Evolutionary conservation across 2,797 vertebrate species (phyloP).

Genomic region (Podarcis siculus): DNA sequence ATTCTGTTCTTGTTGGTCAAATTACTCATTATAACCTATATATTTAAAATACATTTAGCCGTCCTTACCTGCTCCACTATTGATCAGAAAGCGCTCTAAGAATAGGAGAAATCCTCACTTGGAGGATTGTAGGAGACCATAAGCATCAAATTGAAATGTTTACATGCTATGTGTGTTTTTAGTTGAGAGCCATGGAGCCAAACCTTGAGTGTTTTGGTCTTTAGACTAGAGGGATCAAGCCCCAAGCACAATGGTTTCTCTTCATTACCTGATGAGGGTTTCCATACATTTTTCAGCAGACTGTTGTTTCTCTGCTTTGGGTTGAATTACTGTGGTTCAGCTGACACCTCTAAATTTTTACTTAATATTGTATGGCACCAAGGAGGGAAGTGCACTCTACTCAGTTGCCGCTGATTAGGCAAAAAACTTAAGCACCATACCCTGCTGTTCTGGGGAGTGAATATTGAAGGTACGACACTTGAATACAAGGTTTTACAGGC

Average conservation of each 20-base stretch:
- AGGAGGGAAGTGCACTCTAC: background rate
- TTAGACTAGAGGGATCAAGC: background rate
- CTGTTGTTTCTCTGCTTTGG: background rate
- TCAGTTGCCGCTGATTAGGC: background rate
- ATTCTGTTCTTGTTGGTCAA: slow-evolving; percentile 35
- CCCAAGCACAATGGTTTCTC: background rate
- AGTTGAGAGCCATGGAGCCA: too few relatives aligned
- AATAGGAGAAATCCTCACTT: too few relatives aligned
- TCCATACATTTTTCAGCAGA: background rate
- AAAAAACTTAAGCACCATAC: background rate
- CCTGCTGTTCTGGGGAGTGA: background rate
- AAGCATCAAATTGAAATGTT: too few relatives aligned
- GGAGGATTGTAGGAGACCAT: too few relatives aligned
- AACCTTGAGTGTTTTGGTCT: background rate
- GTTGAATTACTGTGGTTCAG: background rate
- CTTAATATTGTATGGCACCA: background rate
- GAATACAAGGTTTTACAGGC: background rate
- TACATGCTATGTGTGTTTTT: too few relatives aligned
- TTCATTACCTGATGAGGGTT: background rate
- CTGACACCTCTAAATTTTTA: background rate
- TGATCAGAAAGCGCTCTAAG: too few relatives aligned
- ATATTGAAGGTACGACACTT: background rate
- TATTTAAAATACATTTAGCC: background rate
- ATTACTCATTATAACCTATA: background rate
- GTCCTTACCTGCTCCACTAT: too few relatives aligned